Base-by-base conservation (phyloP, 1,140 invertebrate species). In the Lasioglossum baleicum region DNA sequence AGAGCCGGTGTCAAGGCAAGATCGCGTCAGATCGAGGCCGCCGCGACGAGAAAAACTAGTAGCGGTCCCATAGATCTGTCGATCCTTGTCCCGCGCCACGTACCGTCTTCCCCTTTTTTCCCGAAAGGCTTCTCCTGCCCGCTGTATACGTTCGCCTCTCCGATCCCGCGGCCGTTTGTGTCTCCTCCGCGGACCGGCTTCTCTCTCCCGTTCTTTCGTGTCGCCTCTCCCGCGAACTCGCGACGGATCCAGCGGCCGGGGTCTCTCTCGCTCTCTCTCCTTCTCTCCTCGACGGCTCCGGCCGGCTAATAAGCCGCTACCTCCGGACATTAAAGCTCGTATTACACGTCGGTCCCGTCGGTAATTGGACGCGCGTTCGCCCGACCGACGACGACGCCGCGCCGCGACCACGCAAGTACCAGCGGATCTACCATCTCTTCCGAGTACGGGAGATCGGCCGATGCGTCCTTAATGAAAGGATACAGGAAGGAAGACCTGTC, bases 51-150 rank as follows among this genome's bases (percentile, higher is more conserved):
- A 91, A 91, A 91, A 91, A 90, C 89, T 89, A 82, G 89, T 90
- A 88, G 88, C 89, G 88, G 86, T 76, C 68, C 83, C 83, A 90
- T 86, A 89, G 88, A 90, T 89, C 87, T 83, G 68, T 86, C 76
- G 76, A 80, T 85, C 78, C 71, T 13, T 58, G 48, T 42, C 11
- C 5, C 48, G 48, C 31, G 35, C 48, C 72, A 64, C 51, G 67
- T 68, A 84, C 66, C 48, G 61, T 35, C 31, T 68, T 20, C 56
- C 22, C 53, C 17, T 78, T 73, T 77, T 82, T 81, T 83, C 63
- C 17, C 72, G 22, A 63, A 53, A 75, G 66, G 3, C 64, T 11
- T n/a, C 35, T 73, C 48, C 31, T 71, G 56, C 74, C n/a, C 13
- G 11, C 26, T 83, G 67, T 48, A 48, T 48, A 48, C 44, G 44